Percentiles rank a stretch among this genome's conserved stretches.
These are phyloP conservation scores for Peromyscus polionotus DNA, from an alignment of 2,113 vertebrate genomes.

Conservation along the genomic window DNA sequence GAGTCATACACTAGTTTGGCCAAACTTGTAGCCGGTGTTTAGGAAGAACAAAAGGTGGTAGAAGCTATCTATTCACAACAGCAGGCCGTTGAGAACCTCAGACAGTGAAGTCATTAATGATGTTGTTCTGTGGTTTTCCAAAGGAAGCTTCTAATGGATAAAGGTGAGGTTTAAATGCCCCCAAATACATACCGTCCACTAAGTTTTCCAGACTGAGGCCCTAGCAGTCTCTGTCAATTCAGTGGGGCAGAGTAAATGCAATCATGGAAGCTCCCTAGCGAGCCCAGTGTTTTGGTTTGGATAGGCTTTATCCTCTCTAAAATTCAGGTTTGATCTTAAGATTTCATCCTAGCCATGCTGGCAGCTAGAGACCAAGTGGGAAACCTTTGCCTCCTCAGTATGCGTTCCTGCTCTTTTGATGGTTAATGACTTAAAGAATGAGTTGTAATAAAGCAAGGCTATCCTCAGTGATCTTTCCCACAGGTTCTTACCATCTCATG, in stretches of 20 bases:
- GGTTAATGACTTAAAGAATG: neutral
- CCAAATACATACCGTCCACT: neutral
- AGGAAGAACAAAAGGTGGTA: neutral
- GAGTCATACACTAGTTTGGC: neutral
- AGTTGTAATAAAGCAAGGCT: neutral
- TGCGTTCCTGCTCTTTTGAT: neutral
- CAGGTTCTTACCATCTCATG: accelerated
- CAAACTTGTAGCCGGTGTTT: neutral
- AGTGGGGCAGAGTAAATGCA: neutral
- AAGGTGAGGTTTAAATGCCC: neutral
- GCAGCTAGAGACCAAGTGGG: neutral
- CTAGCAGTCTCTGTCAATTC: neutral
- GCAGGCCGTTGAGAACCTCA: neutral
- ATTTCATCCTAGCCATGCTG: neutral
- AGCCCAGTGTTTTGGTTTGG: neutral
- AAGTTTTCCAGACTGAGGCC: neutral
- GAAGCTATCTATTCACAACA: neutral
- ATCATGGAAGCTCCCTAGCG: neutral
- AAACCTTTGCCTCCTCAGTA: no score
- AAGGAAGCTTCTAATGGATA: neutral
- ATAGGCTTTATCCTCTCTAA: neutral
- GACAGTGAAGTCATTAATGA: neutral
- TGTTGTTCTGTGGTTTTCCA: neutral
- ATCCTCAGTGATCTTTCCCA: neutral
- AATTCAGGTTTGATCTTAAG: neutral